These are phyloP conservation scores for Hanleya hanleyi DNA, from an alignment of 2,888 invertebrate species.

Conservation along the genomic window DNA sequence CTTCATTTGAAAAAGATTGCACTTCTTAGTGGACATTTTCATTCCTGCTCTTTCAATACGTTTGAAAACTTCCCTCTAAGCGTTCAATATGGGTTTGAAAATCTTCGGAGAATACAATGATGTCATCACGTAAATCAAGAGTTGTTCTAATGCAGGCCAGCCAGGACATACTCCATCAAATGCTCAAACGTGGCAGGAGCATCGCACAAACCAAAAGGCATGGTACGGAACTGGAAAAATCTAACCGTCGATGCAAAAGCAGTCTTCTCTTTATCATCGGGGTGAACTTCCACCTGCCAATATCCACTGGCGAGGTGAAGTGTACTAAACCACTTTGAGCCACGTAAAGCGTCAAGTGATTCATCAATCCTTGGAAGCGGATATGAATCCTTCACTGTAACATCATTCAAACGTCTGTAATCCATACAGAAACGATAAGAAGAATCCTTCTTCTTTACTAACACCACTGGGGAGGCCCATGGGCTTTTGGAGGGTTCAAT, in stretches of 20 bases:
- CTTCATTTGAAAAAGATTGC: neutral
- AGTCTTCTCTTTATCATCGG: slow-evolving; percentile 9
- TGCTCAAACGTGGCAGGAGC: slow-evolving; percentile 35
- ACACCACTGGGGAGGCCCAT: slow-evolving; percentile 17
- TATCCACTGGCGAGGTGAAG: slow-evolving; percentile 21
- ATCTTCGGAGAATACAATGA: too few relatives aligned
- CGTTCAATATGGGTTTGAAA: too few relatives aligned
- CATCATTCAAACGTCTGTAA: slow-evolving; percentile 12
- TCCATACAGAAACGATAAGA: slow-evolving; percentile 17
- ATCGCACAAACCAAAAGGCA: slow-evolving; percentile 41
- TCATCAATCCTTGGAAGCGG: slow-evolving; percentile 14
- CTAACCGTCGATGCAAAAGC: slow-evolving; percentile 27
- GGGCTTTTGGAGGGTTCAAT: slow-evolving; percentile 21
- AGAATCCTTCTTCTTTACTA: slow-evolving; percentile 18
- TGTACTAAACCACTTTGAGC: slow-evolving; percentile 12
- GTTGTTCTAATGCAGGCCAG: slow-evolving; percentile 19
- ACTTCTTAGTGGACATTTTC: slow-evolving; percentile 3
- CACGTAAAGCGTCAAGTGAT: slow-evolving; percentile 6
- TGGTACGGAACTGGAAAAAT: slow-evolving; percentile 28
- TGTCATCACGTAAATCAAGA: too few relatives aligned
- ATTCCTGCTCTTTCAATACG: too few relatives aligned
- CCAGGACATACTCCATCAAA: slow-evolving; percentile 20
- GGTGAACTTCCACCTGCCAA: slow-evolving; percentile 15
- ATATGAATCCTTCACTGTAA: slow-evolving; percentile 17
- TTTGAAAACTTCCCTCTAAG: too few relatives aligned